phyloP scores from a whole-genome alignment of 2,888 invertebrate species.

The Strigamia transsilvanica region DNA sequence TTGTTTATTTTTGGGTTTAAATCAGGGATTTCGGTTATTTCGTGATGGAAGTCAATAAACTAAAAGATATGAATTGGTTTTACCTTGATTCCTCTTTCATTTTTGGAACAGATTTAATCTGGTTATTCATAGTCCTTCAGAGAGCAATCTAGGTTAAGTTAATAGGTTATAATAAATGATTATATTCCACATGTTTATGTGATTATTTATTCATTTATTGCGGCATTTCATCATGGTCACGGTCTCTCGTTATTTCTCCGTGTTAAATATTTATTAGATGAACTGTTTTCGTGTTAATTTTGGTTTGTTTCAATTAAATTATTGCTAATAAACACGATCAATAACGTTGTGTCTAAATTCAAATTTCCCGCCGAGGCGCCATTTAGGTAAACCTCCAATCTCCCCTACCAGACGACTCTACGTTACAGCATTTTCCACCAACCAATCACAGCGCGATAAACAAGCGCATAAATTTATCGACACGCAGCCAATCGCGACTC shows the following conservation, averaged over 20 bases:
- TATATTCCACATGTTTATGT: no score
- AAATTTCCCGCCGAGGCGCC: neutral
- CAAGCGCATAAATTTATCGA: neutral
- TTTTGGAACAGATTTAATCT: conserved; percentile 20
- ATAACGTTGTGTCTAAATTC: neutral
- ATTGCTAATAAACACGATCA: no score
- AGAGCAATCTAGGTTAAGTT: neutral
- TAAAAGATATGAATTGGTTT: neutral
- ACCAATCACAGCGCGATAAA: neutral
- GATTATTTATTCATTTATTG: no score
- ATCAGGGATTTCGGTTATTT: neutral
- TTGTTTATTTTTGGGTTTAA: neutral
- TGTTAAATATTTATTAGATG: no score
- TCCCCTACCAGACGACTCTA: neutral
- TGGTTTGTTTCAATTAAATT: no score
- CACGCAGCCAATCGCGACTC: neutral
- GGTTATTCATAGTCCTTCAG: neutral
- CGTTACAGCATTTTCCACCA: neutral
- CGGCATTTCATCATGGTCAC: no score
- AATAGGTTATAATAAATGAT: no score
- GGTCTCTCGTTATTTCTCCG: no score
- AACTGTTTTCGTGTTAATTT: no score
- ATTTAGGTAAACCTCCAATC: neutral
- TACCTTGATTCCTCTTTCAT: conserved; percentile 11
- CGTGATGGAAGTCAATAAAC: neutral